Evolutionary conservation across 2,888 invertebrate species (phyloP).

Genomic region (Macropis europaea): DNA sequence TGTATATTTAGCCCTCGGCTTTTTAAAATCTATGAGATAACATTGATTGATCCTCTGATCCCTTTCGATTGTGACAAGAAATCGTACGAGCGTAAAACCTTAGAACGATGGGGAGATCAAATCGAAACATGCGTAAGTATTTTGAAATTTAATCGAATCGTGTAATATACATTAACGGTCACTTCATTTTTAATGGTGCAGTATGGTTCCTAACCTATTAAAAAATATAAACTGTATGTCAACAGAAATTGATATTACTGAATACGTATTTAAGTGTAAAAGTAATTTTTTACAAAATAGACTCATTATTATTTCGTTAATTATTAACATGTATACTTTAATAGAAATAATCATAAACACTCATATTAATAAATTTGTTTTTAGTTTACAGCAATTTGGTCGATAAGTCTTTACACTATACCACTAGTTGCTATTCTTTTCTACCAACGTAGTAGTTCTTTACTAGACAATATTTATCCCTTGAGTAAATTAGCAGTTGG

Average conservation of each 20-base stretch:
- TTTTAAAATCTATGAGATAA: slow-evolving; percentile 84
- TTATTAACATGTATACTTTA: not conserved
- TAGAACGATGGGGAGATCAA: slow-evolving; percentile 89
- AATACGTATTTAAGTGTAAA: not conserved
- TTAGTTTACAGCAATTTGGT: slow-evolving; percentile 85
- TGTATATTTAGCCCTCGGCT: slow-evolving; percentile 87
- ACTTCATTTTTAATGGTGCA: not conserved
- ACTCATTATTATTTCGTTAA: too few relatives aligned
- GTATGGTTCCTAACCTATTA: not conserved
- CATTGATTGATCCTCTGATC: slow-evolving; percentile 80
- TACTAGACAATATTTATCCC: slow-evolving; percentile 81
- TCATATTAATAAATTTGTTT: slow-evolving; percentile 29
- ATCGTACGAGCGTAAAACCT: slow-evolving; percentile 84
- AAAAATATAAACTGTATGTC: not conserved
- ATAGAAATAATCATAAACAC: not conserved
- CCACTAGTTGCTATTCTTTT: slow-evolving; percentile 88
- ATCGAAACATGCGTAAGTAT: slow-evolving; percentile 85
- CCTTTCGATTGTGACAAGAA: slow-evolving; percentile 79
- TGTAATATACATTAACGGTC: not conserved
- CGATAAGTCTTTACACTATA: slow-evolving; percentile 87
- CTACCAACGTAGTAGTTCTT: slow-evolving; percentile 85
- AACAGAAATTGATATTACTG: not conserved
- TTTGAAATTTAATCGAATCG: not conserved
- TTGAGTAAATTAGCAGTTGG: slow-evolving; percentile 84
- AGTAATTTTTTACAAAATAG: not conserved